Evolutionary conservation across 1,140 invertebrate genomes (phyloP).

Genomic region (Nomia melanderi): DNA sequence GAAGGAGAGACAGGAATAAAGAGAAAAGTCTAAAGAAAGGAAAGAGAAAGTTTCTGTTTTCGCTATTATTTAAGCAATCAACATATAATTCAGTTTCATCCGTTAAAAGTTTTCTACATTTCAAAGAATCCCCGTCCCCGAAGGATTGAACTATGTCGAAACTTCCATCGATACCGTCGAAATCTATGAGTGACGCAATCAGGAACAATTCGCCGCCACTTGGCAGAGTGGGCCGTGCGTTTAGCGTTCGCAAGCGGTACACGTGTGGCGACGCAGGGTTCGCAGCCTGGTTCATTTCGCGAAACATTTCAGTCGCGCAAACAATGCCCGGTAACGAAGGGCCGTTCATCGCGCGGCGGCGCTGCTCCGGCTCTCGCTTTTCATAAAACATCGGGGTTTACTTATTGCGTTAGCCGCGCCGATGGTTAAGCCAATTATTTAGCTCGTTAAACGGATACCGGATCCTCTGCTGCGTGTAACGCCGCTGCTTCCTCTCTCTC

Average conservation of each 20-base stretch:
- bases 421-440: conserved; percentile 20
- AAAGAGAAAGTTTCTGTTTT: too few relatives aligned
- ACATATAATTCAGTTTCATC: too few relatives aligned
- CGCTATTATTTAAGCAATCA: too few relatives aligned
- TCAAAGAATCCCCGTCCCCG: too few relatives aligned
- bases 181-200: too few relatives aligned
- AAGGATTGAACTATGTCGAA: too few relatives aligned
- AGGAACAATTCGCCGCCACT: conserved; percentile 28
- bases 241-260: conserved; percentile 16
- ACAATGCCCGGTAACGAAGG: conserved; percentile 33
- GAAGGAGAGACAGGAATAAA: too few relatives aligned
- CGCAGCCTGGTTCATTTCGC: not conserved
- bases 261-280: not conserved
- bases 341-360: conserved; percentile 10
- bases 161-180: too few relatives aligned
- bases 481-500: too few relatives aligned
- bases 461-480: too few relatives aligned
- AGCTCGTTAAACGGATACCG: conserved; percentile 15
- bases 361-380: not conserved
- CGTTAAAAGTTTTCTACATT: too few relatives aligned
- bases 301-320: conserved; percentile 22
- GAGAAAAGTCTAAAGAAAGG: too few relatives aligned
- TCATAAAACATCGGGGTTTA: conserved; percentile 27
- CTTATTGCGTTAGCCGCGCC: not conserved
- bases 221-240: not conserved